A percentile compares a stretch with the other conserved stretches of the same genome.
phyloP scores from a whole-genome alignment of 2,888 invertebrate genomes.

The Diplazon laetatorius region DNA sequence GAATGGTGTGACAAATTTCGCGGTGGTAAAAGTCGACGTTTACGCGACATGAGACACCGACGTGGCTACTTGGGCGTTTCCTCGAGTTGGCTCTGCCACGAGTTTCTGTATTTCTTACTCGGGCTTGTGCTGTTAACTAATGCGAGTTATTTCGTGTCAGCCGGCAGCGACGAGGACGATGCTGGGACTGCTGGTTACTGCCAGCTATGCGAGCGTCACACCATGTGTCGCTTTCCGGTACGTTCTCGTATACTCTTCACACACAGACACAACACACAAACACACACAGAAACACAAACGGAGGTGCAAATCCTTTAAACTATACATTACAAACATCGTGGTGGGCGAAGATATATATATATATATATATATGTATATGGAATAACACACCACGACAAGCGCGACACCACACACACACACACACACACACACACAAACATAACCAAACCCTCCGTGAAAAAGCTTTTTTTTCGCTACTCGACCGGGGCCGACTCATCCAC shows the following conservation, averaged over 20 bases:
- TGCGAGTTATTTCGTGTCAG: constrained; percentile 68
- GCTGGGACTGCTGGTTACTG: constrained; percentile 72
- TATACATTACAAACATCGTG: constrained; percentile 17
- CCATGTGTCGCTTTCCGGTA: constrained; percentile 77
- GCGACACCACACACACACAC: constrained; percentile 19
- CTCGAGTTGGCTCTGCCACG: constrained; percentile 51
- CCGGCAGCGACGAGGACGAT: constrained; percentile 58
- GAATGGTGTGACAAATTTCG: too few relatives aligned
- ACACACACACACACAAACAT: too few relatives aligned
- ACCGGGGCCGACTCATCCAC: constrained; percentile 38
- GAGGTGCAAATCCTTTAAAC: neutral
- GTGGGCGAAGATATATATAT: neutral
- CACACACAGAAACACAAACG: too few relatives aligned
- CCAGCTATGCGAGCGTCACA: constrained; percentile 74
- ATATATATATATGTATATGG: constrained; percentile 1
- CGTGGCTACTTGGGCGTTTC: constrained; percentile 44
- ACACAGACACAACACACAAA: constrained; percentile 1
- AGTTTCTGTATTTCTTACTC: constrained; percentile 60
- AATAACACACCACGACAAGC: constrained; percentile 29
- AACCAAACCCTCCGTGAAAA: constrained; percentile 29
- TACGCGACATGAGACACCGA: constrained; percentile 60
- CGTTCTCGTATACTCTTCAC: constrained; percentile 54
- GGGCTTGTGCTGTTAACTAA: constrained; percentile 62
- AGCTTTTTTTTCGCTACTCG: constrained; percentile 45
- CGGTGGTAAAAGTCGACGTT: constrained; percentile 37